Evolutionary conservation across 23 tunicate genomes (phyloP), one percentile per base, ranked within the genome.

Genomic region (Ciona savignyi): DNA sequence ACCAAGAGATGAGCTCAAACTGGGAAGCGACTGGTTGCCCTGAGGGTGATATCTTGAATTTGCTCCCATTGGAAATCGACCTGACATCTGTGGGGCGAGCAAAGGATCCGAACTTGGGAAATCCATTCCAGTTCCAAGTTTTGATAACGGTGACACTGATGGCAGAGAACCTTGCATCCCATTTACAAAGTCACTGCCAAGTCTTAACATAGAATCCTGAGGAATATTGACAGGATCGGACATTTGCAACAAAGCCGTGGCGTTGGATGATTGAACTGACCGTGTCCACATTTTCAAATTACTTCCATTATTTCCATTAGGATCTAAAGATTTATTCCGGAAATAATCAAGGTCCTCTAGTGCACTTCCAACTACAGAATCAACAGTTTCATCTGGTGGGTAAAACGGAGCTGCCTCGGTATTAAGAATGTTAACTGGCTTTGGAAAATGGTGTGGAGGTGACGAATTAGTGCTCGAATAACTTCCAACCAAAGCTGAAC

Each of bases 211-310:
- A 31, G 66, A 62, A 30, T 88, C 96, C 27, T 77, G 83, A 3
- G 96, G 96, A 0, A 88, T 88, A 61, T 82, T 88, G 22, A 88
- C 96, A 3, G 96, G 96, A 42, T 86, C 96, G 22, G 96, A 88
- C 87, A 88, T 88, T 11, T 85, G 65, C 62, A 88, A 82, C 3
- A 77, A 72, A 27, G 85, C 67, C 0, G 68, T 21, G 33, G 23
- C 23, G 60, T 32, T 63, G 15, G 67, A 63, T n/a, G 67, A n/a
- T 22, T 20, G 25, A 31, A 69, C 34, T 27, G 21, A 1, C 51
- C 34, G 49, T 33, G 73, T 33, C 15, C 34, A 30, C 73, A 69
- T 69, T 33, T 69, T 69, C 51, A 34, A 6, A 34, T 69, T 35
- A 32, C 2, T 2, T 1, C 23, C 20, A 3, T 30, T 30, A 49